Evolutionary conservation across 2,797 vertebrate species (phyloP).

Genomic region (Carduelis carduelis): DNA sequence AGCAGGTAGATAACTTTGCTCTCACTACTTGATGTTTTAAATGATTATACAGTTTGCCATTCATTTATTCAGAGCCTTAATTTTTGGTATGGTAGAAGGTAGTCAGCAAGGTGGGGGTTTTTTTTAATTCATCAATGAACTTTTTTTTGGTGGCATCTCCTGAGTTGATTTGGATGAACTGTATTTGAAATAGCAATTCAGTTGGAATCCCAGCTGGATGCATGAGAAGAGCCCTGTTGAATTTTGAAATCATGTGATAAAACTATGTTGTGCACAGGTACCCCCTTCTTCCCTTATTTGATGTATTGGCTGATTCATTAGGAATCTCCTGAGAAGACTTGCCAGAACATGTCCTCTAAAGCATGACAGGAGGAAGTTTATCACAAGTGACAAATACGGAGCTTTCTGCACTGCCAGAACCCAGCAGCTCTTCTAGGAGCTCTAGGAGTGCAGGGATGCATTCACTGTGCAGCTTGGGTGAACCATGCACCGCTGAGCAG

Average conservation of each 20-base stretch:
- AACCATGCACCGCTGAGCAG: background rate
- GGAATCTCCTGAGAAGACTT: background rate
- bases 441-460: background rate
- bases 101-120: accelerated
- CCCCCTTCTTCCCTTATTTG: background rate
- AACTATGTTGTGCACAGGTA: background rate
- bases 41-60: background rate
- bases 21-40: background rate
- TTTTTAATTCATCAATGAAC: background rate
- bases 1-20: background rate
- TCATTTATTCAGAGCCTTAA: background rate
- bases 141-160: background rate
- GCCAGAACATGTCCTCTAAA: background rate
- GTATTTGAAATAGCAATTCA: background rate
- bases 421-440: background rate
- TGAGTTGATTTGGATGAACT: background rate
- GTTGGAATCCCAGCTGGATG: background rate
- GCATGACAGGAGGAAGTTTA: background rate
- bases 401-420: background rate
- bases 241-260: background rate
- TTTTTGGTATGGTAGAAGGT: background rate
- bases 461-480: background rate
- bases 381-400: background rate
- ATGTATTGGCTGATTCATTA: background rate
- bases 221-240: background rate